Evolutionary conservation across 1,140 invertebrate genomes (phyloP).

Genomic region (Hycleus cichorii): DNA sequence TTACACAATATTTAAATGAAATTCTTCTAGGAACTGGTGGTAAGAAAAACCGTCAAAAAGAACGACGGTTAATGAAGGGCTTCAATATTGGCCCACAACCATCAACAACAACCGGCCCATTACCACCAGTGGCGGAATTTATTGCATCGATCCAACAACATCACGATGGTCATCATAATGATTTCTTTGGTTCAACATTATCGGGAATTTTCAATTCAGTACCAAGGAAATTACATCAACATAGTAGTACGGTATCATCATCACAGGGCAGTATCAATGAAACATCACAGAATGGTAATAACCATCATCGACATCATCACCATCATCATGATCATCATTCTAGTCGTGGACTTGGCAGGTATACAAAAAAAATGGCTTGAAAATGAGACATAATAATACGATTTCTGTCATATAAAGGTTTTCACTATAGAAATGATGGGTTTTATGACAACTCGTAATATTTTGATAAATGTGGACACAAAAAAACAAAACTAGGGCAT

Average conservation of each 20-base stretch:
- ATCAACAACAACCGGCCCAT: conserved; percentile 47
- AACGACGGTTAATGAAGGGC: conserved; percentile 86
- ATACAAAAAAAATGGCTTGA: background rate
- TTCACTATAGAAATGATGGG: background rate
- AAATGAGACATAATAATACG: too few relatives aligned
- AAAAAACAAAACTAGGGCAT: too few relatives aligned
- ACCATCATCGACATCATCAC: conserved; percentile 21
- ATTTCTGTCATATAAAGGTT: background rate
- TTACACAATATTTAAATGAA: background rate
- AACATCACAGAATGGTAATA: conserved; percentile 18
- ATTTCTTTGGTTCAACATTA: conserved; percentile 45
- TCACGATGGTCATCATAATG: conserved; percentile 40
- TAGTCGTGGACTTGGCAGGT: conserved; percentile 29
- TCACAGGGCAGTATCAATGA: conserved; percentile 42
- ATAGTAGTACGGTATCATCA: conserved; percentile 37
- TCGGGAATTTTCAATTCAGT: conserved; percentile 43
- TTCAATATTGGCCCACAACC: conserved; percentile 78
- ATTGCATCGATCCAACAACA: conserved; percentile 59
- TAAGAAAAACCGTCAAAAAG: conserved; percentile 89
- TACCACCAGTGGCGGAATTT: conserved; percentile 69
- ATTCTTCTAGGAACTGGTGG: conserved; percentile 67
- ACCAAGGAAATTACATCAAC: conserved; percentile 35
- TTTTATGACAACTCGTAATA: too few relatives aligned
- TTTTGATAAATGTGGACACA: too few relatives aligned
- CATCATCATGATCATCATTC: background rate